Conservation (phyloP, 2,888 invertebrate species). For the Drosophila nr. perissopoda region DNA sequence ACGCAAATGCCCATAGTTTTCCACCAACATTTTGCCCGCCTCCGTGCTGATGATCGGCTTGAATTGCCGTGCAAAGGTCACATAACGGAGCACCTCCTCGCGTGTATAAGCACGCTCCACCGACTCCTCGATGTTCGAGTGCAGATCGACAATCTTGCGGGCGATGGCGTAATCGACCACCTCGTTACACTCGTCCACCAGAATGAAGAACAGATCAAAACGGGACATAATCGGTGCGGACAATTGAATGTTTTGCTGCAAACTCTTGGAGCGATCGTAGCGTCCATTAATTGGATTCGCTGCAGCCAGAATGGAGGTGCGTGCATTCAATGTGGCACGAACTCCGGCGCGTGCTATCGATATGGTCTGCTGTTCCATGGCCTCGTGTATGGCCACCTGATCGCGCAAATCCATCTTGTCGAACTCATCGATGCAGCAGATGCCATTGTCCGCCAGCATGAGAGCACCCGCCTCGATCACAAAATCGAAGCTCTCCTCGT, state of each 20-base stretch:
- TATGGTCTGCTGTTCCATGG: slow-evolving; percentile 99
- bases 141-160: slow-evolving; percentile 96
- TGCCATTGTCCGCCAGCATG: slow-evolving; percentile 99
- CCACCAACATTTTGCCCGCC: slow-evolving; percentile 93
- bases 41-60: slow-evolving; percentile 94
- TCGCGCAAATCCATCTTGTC: slow-evolving; percentile 99
- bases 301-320: slow-evolving; percentile 98
- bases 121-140: slow-evolving; percentile 92
- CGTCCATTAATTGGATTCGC: slow-evolving; percentile 99
- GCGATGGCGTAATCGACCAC: slow-evolving; percentile 99
- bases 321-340: slow-evolving; percentile 97
- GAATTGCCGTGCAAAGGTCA: slow-evolving; percentile 98
- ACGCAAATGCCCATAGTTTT: slow-evolving; percentile 94
- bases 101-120: slow-evolving; percentile 93
- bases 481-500: slow-evolving; percentile 99
- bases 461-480: slow-evolving; percentile 99
- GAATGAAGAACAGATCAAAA: slow-evolving; percentile 98
- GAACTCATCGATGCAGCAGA: slow-evolving; percentile 99
- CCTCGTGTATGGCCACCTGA: slow-evolving; percentile 99
- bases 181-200: slow-evolving; percentile 98
- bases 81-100: slow-evolving; percentile 96
- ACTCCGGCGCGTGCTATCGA: slow-evolving; percentile 99
- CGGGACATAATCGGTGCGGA: slow-evolving; percentile 99
- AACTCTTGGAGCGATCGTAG: slow-evolving; percentile 96
- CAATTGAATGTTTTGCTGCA: slow-evolving; percentile 96